Evolutionary conservation across 2,888 invertebrate species (phyloP).

Genomic region (Exocentrus adspersus): DNA sequence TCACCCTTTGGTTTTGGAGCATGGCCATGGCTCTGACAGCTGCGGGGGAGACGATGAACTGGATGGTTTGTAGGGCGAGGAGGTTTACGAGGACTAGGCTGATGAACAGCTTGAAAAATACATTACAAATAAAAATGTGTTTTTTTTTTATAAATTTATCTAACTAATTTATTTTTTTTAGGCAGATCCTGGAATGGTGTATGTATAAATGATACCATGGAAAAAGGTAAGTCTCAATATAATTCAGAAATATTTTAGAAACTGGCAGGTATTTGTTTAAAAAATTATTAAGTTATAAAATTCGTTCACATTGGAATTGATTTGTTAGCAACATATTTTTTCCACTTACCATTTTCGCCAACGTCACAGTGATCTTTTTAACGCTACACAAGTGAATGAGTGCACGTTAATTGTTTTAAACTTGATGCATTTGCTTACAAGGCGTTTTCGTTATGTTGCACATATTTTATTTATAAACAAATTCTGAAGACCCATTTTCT

Average conservation of each 20-base stretch:
- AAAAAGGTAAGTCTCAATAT: no score
- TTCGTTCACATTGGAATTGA: no score
- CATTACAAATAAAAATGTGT: no score
- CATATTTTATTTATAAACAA: constrained; percentile 2
- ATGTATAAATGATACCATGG: no score
- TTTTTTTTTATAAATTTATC: no score
- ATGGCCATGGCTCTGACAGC: constrained; percentile 31
- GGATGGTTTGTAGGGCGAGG: neutral
- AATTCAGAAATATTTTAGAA: no score
- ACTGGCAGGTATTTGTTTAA: no score
- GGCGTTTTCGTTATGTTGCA: constrained; percentile 4
- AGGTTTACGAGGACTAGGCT: neutral
- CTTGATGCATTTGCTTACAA: neutral
- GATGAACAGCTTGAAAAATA: neutral
- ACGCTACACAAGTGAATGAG: constrained; percentile 3
- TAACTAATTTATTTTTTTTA: no score
- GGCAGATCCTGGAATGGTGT: no score
- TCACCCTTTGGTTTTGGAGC: constrained; percentile 30
- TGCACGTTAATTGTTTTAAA: neutral
- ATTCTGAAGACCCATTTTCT: neutral
- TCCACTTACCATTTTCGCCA: constrained; percentile 3
- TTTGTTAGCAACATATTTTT: neutral
- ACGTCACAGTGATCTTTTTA: neutral
- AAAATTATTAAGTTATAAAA: no score
- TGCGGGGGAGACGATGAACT: constrained; percentile 8